Base-by-base conservation (phyloP, 2,888 invertebrate species). In the Ophonus ardosiacus region DNA sequence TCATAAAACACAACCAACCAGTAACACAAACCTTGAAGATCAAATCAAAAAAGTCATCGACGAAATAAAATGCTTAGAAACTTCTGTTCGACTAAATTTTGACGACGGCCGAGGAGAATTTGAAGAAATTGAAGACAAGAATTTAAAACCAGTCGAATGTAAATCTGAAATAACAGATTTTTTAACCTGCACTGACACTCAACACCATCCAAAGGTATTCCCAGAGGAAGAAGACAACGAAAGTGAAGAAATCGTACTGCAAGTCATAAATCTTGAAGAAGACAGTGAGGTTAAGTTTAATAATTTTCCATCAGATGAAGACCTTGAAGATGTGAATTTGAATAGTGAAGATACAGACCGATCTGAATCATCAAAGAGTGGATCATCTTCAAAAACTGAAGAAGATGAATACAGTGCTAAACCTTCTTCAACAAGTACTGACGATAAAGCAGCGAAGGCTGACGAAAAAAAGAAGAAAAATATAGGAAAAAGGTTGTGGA, bases 41-140 rank as follows among this genome's bases (percentile, higher is more conserved):
- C 80, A 85, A 85, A 81, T 85, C 6, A 63, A 38, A 71, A 81
- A 81, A 76, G 85, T 87, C 8, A 87, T 87, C 21, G 86, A 86
- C 2, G 88, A 88, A 81, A 87, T 88, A 85, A 87, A 86, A 84
- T 18, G 38, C 17, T 21, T 83, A n/a, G 83, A 83, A 59, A 61
- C 59, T 5, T 74, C 74, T 17, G 40, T 83, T n/a, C 8, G 68
- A n/a, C n/a, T 56, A 1, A 78, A 57, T 21, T 6, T 57, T 7
- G 78, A 78, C 17, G 78, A 78, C 21, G 56, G 56, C 2, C 57
- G 78, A 13, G 78, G 56, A n/a, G 56, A 78, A n/a, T 1, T n/a
- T 13, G 57, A 57, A 24, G n/a, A 57, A 78, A 56, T 31, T 40
- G n/a, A n/a, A 51, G 18, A 74, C 3, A 31, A 31, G 31, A 31